These are phyloP conservation scores for Buphagus erythrorhynchus DNA, from an alignment of 2,797 vertebrate genomes.

Conservation along the genomic window DNA sequence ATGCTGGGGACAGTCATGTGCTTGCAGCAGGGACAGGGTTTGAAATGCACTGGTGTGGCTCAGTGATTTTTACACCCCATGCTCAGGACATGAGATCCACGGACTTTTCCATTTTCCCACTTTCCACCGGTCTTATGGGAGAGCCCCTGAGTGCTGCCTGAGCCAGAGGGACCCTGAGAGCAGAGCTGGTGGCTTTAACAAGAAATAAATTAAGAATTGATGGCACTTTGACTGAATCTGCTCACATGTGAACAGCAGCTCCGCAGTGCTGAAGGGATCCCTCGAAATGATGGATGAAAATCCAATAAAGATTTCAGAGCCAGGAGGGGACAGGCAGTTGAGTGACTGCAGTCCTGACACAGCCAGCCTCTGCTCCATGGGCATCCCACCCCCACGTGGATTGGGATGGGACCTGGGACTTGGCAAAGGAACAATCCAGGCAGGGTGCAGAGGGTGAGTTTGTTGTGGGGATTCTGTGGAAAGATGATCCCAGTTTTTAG, in stretches of 20 bases:
- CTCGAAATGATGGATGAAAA: slow-evolving; percentile 69
- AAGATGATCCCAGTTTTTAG: neutral
- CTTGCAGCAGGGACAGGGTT: neutral
- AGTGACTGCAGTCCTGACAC: neutral
- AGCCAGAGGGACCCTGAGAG: slow-evolving; percentile 6
- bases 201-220: slow-evolving; percentile 59
- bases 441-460: neutral
- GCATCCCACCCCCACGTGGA: neutral
- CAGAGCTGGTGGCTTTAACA: slow-evolving; percentile 34
- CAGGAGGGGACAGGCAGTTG: neutral
- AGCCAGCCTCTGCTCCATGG: neutral
- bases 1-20: neutral
- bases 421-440: neutral
- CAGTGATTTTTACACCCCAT: neutral
- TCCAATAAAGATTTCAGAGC: slow-evolving; percentile 46
- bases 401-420: neutral
- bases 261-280: slow-evolving; percentile 19
- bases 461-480: neutral
- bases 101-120: neutral
- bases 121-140: neutral
- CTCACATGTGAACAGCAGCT: neutral
- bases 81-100: neutral
- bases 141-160: neutral
- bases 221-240: slow-evolving; percentile 21
- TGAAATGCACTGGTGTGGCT: neutral